Conservation (phyloP, 2,113 vertebrate species). For the Psophia crepitans region DNA sequence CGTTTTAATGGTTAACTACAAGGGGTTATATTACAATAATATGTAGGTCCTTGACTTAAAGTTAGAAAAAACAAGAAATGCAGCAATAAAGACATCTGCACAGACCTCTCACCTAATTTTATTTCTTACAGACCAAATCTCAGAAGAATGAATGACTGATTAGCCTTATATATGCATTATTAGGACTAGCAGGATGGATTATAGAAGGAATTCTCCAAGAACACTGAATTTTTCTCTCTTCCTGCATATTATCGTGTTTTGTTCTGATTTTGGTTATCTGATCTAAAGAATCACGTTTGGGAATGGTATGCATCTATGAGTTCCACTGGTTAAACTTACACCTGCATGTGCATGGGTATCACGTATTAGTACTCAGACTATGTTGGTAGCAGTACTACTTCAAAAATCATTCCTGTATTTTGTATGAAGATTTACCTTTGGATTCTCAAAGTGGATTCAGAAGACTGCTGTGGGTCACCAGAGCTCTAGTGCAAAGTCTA, state of each 20-base stretch:
- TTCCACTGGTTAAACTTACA: not conserved
- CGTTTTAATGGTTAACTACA: constrained; percentile 69
- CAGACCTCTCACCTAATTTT: not conserved
- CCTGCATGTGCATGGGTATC: fast-evolving
- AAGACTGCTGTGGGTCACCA: not conserved
- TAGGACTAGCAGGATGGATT: not conserved
- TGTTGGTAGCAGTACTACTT: not conserved
- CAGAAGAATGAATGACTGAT: not conserved
- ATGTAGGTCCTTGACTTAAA: not conserved
- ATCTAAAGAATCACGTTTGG: not conserved
- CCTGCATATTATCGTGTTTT: not conserved
- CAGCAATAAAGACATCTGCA: not conserved
- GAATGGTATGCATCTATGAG: not conserved
- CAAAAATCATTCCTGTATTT: not conserved
- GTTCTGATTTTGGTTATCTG: not conserved
- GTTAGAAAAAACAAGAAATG: not conserved
- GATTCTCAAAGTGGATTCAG: not conserved
- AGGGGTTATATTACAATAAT: not conserved
- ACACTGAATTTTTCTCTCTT: not conserved
- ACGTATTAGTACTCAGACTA: fast-evolving
- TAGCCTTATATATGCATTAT: not conserved
- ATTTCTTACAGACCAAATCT: not conserved
- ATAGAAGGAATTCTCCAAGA: not conserved
- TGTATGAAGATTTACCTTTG: not conserved
- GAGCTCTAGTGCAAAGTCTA: not conserved